phyloP scores from a whole-genome alignment of 1,140 invertebrate genomes.

The Atopsyche davidsoni region DNA sequence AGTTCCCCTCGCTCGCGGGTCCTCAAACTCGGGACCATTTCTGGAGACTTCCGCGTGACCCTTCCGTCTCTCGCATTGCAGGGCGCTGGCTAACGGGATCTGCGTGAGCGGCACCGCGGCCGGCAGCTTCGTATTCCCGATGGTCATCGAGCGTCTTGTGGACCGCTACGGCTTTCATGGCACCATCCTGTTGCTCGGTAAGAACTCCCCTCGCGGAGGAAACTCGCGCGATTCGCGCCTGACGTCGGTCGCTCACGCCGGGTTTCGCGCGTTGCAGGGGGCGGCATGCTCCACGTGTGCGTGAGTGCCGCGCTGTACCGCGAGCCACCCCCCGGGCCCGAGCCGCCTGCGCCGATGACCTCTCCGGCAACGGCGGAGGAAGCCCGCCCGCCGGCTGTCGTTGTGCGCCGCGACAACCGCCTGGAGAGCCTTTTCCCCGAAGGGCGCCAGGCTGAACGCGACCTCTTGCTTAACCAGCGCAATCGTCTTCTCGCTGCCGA shows the following conservation, averaged over 20 bases:
- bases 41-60: too few species aligned
- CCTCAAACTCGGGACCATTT: not conserved
- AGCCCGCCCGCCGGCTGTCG: constrained; percentile 29
- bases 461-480: constrained; percentile 50
- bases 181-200: constrained; percentile 62
- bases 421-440: constrained; percentile 40
- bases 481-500: constrained; percentile 37
- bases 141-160: constrained; percentile 63
- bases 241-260: too few species aligned
- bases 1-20: not conserved
- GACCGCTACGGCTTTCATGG: constrained; percentile 64
- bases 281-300: constrained; percentile 72
- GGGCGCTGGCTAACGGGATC: constrained; percentile 70
- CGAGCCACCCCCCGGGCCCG: constrained; percentile 37
- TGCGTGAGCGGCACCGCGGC: constrained; percentile 74
- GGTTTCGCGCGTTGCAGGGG: constrained; percentile 48
- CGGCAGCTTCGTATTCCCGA: constrained; percentile 69
- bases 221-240: too few species aligned
- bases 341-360: constrained; percentile 1
- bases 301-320: constrained; percentile 65
- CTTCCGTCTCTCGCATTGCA: constrained; percentile 29
- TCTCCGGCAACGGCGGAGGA: constrained; percentile 29
- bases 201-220: too few species aligned
- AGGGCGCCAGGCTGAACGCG: constrained; percentile 31
- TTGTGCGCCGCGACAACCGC: constrained; percentile 42